These are phyloP conservation scores for Oryzias dopingdopingensis DNA, from an alignment of 2,797 vertebrate genomes.

Conservation along the genomic window DNA sequence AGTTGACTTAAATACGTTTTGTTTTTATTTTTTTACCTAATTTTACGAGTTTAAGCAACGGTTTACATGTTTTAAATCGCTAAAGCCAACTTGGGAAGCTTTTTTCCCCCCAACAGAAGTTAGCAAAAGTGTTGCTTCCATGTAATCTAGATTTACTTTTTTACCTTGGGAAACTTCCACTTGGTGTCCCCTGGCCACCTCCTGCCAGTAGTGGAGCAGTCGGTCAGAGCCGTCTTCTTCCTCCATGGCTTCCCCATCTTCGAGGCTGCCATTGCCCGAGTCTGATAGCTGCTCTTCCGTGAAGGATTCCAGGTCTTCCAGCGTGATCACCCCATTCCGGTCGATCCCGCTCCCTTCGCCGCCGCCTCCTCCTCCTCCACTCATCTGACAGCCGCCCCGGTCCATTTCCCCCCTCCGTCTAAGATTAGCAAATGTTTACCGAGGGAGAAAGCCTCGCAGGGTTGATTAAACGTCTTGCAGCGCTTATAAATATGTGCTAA, in stretches of 20 bases:
- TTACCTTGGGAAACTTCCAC: conserved; percentile 86
- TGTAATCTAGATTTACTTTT: not conserved
- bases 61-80: no score
- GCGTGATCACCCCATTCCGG: conserved; percentile 75
- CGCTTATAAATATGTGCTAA: not conserved
- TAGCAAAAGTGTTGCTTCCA: no score
- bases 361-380: conserved; percentile 59
- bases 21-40: no score
- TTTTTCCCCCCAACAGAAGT: no score
- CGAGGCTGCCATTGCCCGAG: conserved; percentile 75
- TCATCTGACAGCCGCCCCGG: conserved; percentile 78
- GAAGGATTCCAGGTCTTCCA: conserved; percentile 85
- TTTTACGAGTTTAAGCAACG: no score
- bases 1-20: no score
- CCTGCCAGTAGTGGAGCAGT: conserved; percentile 87
- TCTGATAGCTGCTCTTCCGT: conserved; percentile 79
- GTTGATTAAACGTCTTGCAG: not conserved
- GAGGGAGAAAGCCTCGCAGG: not conserved
- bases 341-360: conserved; percentile 40
- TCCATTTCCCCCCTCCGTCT: conserved; percentile 61
- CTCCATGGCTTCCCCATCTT: conserved; percentile 66
- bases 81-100: no score
- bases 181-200: conserved; percentile 84
- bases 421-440: not conserved
- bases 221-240: conserved; percentile 69